Conservation (phyloP, 2,888 invertebrate species). For the Eumacrocentrus americanus region DNA sequence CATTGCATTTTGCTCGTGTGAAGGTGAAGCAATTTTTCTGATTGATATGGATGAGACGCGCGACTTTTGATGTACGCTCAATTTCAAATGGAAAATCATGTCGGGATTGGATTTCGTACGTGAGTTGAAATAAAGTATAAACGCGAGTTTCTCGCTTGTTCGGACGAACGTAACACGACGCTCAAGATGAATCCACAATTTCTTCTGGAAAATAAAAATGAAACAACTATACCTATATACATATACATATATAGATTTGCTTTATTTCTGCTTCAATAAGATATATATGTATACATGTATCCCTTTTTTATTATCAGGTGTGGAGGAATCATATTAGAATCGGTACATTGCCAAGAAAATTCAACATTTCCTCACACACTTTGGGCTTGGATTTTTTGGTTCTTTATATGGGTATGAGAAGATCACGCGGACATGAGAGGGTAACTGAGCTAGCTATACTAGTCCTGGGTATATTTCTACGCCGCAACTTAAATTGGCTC, state of each 20-base stretch:
- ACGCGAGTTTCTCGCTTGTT: conserved; percentile 28
- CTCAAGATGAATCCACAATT: conserved; percentile 26
- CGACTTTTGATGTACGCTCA: conserved; percentile 57
- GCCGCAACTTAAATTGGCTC: conserved; percentile 61
- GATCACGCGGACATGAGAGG: conserved; percentile 19
- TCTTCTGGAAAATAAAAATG: conserved; percentile 4
- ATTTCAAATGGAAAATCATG: conserved; percentile 60
- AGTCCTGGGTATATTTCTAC: conserved; percentile 34
- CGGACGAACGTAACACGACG: conserved; percentile 23
- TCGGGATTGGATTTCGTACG: conserved; percentile 55
- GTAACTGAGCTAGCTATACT: conserved; percentile 24
- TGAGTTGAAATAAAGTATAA: conserved; percentile 55
- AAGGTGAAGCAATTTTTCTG: conserved; percentile 38
- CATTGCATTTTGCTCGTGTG: conserved; percentile 22
- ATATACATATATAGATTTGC: too few relatives aligned
- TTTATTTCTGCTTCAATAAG: background rate
- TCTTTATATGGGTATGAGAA: conserved; percentile 1
- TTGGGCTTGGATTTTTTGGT: background rate
- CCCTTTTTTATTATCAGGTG: conserved; percentile 1
- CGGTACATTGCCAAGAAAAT: conserved; percentile 7
- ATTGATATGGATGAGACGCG: conserved; percentile 58
- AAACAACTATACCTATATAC: background rate
- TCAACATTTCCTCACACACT: background rate
- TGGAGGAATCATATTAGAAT: background rate
- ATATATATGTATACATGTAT: too few relatives aligned